Base-by-base conservation (phyloP, 2,797 vertebrate species). In the Tokudaia muenninki region DNA sequence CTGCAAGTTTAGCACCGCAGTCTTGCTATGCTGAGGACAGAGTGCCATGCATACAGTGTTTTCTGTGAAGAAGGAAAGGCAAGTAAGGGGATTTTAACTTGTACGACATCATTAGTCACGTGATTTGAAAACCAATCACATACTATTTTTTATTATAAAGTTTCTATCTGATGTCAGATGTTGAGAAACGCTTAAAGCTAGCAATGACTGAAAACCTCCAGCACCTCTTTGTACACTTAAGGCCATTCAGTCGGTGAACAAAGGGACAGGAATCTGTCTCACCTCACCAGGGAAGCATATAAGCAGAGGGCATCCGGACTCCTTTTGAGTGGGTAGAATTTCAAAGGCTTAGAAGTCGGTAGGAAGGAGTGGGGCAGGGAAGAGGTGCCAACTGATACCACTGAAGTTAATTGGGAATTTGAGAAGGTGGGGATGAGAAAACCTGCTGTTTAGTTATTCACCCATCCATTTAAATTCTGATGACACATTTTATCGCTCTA, bases 251-350 rank as follows among this genome's bases (percentile, higher is more conserved):
- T 10, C 50, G 34, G 37, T 57, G 61, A 96, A 97, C 80, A 97
- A 95, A 92, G 74, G 83, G 21, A 96, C 88, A 92, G 55, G 90
- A 92, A 34, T 22, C 65, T 19, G n/a, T 88, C 74, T 96, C 94
- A 65, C 72, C 79, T 59, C 67, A 52, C 79, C 59, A 88, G 90
- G 78, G 91, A 82, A 97, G 87, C 26, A 37, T 24, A 50, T n/a
- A 89, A 94, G 84, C 77, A 75, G 90, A 92, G 77, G 50, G 37
- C 59, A 87, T 47, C 52, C 80, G 26, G 78, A 81, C 72, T 97
- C 88, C 84, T 93, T 96, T 93, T 12, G 0, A 34, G 55, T 78
- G 96, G 87, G 81, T 97, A 93, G 89, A 96, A 97, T 97, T 97
- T 97, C 96, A 97, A 97, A 97, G 94, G 77, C 50, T 92, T 91